These are phyloP conservation scores for Hybognathus amarus DNA, from an alignment of 2,797 vertebrate species.

Conservation along the genomic window DNA sequence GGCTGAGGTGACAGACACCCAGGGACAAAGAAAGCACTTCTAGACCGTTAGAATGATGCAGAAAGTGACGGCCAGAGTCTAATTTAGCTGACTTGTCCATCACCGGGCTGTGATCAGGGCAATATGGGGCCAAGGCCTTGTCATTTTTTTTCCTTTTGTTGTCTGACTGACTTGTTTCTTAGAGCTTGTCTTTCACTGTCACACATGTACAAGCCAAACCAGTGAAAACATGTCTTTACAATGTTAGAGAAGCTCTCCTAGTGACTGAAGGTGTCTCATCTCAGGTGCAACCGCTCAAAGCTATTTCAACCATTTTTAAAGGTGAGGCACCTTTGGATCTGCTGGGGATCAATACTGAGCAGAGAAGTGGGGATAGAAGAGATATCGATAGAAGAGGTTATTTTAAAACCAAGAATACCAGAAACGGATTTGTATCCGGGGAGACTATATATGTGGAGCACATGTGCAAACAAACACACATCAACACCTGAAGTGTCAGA, in stretches of 20 bases:
- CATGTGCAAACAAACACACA: neutral
- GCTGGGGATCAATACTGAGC: neutral
- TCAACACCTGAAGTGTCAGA: neutral
- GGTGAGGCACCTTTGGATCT: slow-evolving; percentile 8
- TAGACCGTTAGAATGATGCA: slow-evolving; percentile 13
- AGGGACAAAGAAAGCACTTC: slow-evolving; percentile 9
- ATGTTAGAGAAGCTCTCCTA: neutral
- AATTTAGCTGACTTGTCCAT: slow-evolving; percentile 46
- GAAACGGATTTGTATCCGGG: neutral
- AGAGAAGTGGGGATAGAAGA: neutral
- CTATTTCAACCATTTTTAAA: slow-evolving; percentile 32
- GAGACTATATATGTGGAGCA: neutral
- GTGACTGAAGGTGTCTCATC: neutral
- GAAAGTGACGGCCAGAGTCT: slow-evolving; percentile 29
- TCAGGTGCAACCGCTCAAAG: neutral
- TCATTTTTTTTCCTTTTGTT: slow-evolving; percentile 34
- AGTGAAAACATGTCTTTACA: slow-evolving; percentile 23
- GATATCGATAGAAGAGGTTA: neutral
- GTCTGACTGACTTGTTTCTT: neutral
- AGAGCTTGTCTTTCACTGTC: slow-evolving; percentile 3
- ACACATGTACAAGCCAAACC: neutral
- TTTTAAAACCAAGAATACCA: slow-evolving; percentile 8
- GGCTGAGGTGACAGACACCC: slow-evolving; percentile 27
- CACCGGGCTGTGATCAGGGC: slow-evolving; percentile 31
- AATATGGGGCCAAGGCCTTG: slow-evolving; percentile 1